Evolutionary conservation across 2,113 vertebrate genomes (phyloP).

Genomic region (Eptatretus burgeri): DNA sequence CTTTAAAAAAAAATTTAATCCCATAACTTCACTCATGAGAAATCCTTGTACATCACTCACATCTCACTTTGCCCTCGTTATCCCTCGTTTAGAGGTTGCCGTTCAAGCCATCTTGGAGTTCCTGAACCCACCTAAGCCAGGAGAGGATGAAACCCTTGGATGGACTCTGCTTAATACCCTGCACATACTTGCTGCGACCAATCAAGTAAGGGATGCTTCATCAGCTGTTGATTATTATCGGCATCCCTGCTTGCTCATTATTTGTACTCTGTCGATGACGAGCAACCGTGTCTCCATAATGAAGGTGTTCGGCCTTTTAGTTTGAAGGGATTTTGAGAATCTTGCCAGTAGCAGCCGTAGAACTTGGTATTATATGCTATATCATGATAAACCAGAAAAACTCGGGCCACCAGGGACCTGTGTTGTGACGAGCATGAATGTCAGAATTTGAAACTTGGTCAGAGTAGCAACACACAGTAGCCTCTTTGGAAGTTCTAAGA

Average conservation of each 20-base stretch:
- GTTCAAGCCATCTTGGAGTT: conserved; percentile 94
- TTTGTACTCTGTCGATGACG: not conserved
- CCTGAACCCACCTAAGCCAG: conserved; percentile 70
- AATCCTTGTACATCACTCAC: not conserved
- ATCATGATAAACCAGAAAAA: too few species aligned
- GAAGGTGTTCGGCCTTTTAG: not conserved
- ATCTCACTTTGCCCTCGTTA: not conserved
- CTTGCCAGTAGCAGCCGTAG: not conserved
- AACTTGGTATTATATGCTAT: too few species aligned
- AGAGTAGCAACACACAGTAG: too few species aligned
- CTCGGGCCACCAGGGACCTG: too few species aligned
- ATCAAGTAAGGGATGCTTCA: conserved; percentile 37
- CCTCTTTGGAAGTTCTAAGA: too few species aligned
- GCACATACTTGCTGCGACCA: conserved; percentile 80
- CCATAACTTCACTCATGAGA: not conserved
- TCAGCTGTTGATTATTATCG: not conserved
- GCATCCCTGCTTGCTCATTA: not conserved
- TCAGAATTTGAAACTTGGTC: too few species aligned
- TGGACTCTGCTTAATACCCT: conserved; percentile 98
- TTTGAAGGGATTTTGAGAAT: not conserved
- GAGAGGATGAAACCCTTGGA: conserved; percentile 77
- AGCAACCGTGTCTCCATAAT: not conserved
- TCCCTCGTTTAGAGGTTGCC: conserved; percentile 39
- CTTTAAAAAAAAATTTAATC: not conserved
- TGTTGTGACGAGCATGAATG: too few species aligned